Conservation (phyloP, 1,140 invertebrate species). For the Dendroctonus ponderosae region DNA sequence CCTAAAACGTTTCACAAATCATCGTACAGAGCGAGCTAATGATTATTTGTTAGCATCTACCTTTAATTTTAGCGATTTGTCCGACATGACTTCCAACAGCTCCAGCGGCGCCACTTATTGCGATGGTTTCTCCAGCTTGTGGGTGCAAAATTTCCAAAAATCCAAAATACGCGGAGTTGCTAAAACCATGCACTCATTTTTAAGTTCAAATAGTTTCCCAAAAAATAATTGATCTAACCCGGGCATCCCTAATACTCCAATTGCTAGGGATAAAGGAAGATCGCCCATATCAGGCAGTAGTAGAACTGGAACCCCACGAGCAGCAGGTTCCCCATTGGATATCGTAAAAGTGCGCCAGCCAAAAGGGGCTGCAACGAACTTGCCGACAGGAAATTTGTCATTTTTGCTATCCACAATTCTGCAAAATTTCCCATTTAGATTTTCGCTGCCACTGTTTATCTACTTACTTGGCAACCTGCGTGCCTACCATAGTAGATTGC, state of each 20-base stretch:
- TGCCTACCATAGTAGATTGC: constrained; percentile 21
- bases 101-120: constrained; percentile 69
- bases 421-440: constrained; percentile 3
- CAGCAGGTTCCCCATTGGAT: constrained; percentile 12
- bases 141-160: constrained; percentile 67
- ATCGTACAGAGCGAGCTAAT: constrained; percentile 51
- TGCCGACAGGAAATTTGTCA: constrained; percentile 53
- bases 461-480: constrained; percentile 33
- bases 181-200: constrained; percentile 8
- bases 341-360: constrained; percentile 61
- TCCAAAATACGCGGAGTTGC: constrained; percentile 69
- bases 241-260: constrained; percentile 43
- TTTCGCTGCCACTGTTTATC: neutral
- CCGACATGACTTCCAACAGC: constrained; percentile 71
- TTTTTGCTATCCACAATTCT: constrained; percentile 53
- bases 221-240: constrained; percentile 27
- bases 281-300: constrained; percentile 53
- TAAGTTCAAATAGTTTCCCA: neutral
- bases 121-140: constrained; percentile 64
- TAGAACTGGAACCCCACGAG: constrained; percentile 27
- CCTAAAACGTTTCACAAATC: neutral
- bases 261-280: constrained; percentile 52
- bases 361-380: constrained; percentile 54
- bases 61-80: constrained; percentile 69
- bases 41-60: constrained; percentile 26